phyloP scores from a whole-genome alignment of 2,888 invertebrate species.

The Notodonta dromedarius region DNA sequence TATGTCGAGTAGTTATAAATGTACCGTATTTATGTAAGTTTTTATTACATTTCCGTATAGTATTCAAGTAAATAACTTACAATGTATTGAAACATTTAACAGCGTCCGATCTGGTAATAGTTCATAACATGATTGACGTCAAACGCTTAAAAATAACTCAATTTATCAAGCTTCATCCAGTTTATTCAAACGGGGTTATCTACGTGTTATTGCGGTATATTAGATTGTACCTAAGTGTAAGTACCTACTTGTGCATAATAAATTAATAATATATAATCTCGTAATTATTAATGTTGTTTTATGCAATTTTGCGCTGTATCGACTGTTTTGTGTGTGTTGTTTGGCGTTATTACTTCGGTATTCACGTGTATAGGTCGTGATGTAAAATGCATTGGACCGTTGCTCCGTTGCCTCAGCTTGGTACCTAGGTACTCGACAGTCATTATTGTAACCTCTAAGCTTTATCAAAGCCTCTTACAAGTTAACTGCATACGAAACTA shows the following conservation, averaged over 20 bases:
- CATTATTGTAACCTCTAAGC: not conserved
- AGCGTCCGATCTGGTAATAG: conserved; percentile 4
- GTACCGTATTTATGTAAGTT: not conserved
- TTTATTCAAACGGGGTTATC: conserved; percentile 45
- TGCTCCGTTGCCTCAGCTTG: not conserved
- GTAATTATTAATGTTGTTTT: conserved; percentile 31
- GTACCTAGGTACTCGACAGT: no score
- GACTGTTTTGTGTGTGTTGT: conserved; percentile 7
- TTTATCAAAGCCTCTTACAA: not conserved
- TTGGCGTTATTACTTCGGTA: conserved; percentile 20
- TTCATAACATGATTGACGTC: conserved; percentile 53
- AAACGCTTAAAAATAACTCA: conserved; percentile 47
- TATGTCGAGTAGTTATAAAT: not conserved
- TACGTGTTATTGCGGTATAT: conserved; percentile 34
- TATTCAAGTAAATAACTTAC: conserved; percentile 18
- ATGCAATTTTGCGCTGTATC: conserved; percentile 39
- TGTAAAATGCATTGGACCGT: conserved; percentile 9
- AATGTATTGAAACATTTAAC: not conserved
- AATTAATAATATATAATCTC: no score
- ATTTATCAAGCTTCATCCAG: conserved; percentile 44
- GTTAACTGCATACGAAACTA: not conserved
- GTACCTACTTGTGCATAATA: conserved; percentile 16
- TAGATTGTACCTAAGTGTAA: conserved; percentile 13
- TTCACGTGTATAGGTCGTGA: conserved; percentile 37
- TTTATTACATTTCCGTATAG: not conserved